These are phyloP conservation scores for Iguana delicatissima DNA, from an alignment of 2,797 vertebrate species.

Conservation along the genomic window DNA sequence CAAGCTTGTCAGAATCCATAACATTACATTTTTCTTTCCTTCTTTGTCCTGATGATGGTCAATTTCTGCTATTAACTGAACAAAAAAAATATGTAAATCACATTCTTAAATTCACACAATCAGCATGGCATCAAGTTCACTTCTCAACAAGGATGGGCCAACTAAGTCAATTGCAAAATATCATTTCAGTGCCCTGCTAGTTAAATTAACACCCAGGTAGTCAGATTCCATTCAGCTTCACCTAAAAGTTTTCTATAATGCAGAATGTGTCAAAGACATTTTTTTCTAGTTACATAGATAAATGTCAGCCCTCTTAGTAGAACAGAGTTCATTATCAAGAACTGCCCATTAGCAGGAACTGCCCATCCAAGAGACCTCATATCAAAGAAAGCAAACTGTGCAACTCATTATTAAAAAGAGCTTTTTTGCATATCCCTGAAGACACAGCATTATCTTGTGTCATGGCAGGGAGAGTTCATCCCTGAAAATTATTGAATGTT, in stretches of 20 bases:
- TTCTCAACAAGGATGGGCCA: not conserved
- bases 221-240: not conserved
- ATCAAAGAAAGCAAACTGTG: not conserved
- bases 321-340: not conserved
- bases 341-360: too few species aligned
- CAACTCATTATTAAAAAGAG: not conserved
- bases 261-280: not conserved
- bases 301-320: not conserved
- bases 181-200: too few species aligned
- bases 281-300: not conserved
- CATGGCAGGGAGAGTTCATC: not conserved
- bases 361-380: not conserved
- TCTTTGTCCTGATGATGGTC: too few species aligned
- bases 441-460: not conserved
- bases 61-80: not conserved
- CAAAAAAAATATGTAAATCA: not conserved
- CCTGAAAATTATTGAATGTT: not conserved
- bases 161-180: not conserved
- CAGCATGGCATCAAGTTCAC: not conserved
- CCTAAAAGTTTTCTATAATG: not conserved
- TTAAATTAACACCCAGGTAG: not conserved
- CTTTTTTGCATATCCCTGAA: not conserved
- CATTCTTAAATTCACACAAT: not conserved
- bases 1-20: not conserved
- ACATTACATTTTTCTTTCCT: not conserved